Percentiles rank a stretch among this genome's conserved stretches.
Evolutionary conservation across 2,797 vertebrate genomes (phyloP).

Genomic region (Scleropages formosus): DNA sequence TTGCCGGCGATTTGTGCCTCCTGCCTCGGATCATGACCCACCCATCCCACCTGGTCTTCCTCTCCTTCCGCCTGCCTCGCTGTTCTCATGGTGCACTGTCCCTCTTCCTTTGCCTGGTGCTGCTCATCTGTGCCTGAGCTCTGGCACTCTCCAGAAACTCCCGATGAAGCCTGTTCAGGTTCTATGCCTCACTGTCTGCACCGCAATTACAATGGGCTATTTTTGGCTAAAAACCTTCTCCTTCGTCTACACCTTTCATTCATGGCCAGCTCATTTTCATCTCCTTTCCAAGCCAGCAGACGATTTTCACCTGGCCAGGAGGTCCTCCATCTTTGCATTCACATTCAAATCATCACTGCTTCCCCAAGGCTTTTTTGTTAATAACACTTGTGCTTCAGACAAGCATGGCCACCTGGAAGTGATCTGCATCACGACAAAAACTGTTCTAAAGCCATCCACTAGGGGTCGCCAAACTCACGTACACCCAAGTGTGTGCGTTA

Average conservation of each 20-base stretch:
- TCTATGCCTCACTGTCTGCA: not conserved
- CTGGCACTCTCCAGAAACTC: not conserved
- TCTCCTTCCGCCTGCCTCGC: not conserved
- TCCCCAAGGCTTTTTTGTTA: not conserved
- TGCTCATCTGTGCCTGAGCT: not conserved
- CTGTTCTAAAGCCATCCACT: not conserved
- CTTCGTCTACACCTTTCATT: slow-evolving; percentile 3
- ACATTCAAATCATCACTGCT: not conserved
- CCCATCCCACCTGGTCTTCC: not conserved
- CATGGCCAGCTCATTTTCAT: not conserved
- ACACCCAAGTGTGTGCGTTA: not conserved
- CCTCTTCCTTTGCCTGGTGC: not conserved
- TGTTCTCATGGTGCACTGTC: too few species aligned
- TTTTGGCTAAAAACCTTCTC: not conserved
- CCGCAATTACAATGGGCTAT: not conserved
- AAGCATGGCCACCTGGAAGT: not conserved
- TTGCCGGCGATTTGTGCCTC: not conserved
- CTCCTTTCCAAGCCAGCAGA: not conserved
- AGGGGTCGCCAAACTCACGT: slow-evolving; percentile 22
- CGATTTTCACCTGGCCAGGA: not conserved
- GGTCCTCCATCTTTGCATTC: not conserved
- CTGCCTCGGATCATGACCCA: not conserved
- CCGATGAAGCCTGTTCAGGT: not conserved
- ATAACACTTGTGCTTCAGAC: not conserved
- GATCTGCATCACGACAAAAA: not conserved